Conservation (phyloP, 2,797 vertebrate genomes). For the Gobio occitaniae region DNA sequence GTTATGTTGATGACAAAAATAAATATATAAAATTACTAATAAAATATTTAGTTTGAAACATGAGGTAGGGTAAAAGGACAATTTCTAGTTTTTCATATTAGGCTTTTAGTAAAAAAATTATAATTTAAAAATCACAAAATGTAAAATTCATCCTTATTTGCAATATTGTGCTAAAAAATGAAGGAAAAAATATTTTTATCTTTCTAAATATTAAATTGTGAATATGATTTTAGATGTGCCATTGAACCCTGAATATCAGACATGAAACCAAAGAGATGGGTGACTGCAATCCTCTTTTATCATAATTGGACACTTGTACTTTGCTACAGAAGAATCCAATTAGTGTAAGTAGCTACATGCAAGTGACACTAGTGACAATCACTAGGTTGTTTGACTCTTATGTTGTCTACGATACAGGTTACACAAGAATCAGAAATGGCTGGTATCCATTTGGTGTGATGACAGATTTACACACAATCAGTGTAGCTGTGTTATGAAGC, state of each 20-base stretch:
- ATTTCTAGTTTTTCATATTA: neutral
- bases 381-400: neutral
- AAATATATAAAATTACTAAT: neutral
- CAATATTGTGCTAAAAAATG: neutral
- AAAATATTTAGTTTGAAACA: neutral
- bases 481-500: conserved; percentile 22
- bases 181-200: neutral
- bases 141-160: neutral
- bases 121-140: neutral
- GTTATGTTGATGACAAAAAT: neutral
- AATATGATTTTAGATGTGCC: neutral
- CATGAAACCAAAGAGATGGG: neutral
- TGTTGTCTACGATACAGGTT: neutral
- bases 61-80: neutral
- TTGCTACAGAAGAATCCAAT: neutral
- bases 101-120: neutral
- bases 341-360: neutral
- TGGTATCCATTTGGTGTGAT: conserved; percentile 17
- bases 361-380: neutral
- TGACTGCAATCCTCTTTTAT: neutral
- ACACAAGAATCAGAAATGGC: neutral
- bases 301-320: neutral
- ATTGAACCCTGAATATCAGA: neutral
- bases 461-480: conserved; percentile 36
- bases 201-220: neutral